Base-by-base conservation (phyloP, 2,888 invertebrate genomes). In the Isotomurus palustris region DNA sequence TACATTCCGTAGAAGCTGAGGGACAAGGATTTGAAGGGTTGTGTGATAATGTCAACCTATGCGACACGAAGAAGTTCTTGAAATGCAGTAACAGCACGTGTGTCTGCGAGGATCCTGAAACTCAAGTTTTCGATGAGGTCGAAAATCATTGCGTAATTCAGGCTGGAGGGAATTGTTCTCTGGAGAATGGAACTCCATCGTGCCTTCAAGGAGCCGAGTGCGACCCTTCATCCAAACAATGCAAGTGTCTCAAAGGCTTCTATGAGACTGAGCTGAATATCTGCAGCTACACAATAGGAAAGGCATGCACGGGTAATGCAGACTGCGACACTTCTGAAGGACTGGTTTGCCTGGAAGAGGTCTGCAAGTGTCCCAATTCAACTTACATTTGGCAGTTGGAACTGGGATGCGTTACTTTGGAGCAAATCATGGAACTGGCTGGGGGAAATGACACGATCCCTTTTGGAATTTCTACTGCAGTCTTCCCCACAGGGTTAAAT, bases 31-130 rank as follows among this genome's bases (percentile, higher is more conserved):
- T 49, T 28, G 45, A 52, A 25, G 53, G 53, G 19, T 2, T 28
- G 5, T 63, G 57, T 43, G 32, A 25, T 24, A 17, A 2, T 14
- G 44, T 47, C 10, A 32, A 32, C 2, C 36, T 45, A 4, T 54
- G 57, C 41, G 41, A 47, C 10, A 10, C 49, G 10, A 40, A 29
- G 5, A 53, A 57, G 28, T 57, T 62, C 27, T 25, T 60, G 14
- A 44, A 19, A 2, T 63, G 63, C 35, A 3, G 49, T 1, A 40
- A 54, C 19, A 47, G 35, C 19, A 12, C 29, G 19, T 63, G 62
- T 40, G 53, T 57, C 10, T 63, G 62, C 40, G 52, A 54, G 40
- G 59, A 63, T 32, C 19, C 52, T 0, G 24, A 51, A 10, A 60
- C 51, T 35, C 63, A 60, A 35, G 19, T 55, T 27, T 63, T 44